Evolutionary conservation across 1,140 invertebrate genomes (phyloP), one percentile per base, ranked within the genome.

Genomic region (Batillaria attramentaria): DNA sequence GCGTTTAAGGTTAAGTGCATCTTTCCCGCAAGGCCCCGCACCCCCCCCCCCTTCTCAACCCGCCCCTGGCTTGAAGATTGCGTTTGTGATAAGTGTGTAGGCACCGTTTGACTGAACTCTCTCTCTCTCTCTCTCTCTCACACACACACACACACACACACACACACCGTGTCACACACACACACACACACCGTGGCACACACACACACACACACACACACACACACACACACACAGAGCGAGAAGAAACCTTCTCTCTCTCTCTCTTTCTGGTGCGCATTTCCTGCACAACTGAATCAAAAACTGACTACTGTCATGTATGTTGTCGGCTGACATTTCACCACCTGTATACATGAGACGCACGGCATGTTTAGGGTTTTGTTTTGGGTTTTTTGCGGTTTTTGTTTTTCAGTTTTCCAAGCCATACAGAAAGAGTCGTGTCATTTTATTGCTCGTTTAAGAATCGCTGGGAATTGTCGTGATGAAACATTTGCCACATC

Each of bases 51-150:
- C n/a, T n/a, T n/a, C n/a, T n/a, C n/a, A n/a, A n/a, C n/a, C n/a
- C n/a, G n/a, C n/a, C n/a, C n/a, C n/a, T n/a, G n/a, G n/a, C n/a
- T n/a, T n/a, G n/a, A n/a, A n/a, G n/a, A n/a, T n/a, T n/a, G n/a
- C n/a, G n/a, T n/a, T n/a, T n/a, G n/a, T n/a, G n/a, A n/a, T n/a
- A n/a, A n/a, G n/a, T 50, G 46, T 24, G 46, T 13, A 50, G 13
- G 18, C 37, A 16, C 4, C 20, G 28, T 35, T 35, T 68, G 28
- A 35, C 66, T 35, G 10, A n/a, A 35, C 66, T 41, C 8, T 68
- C 37, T 68, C 18, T 41, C 66, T 68, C 66, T 68, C 18, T 68
- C 66, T 68, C 66, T 68, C 18, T 68, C 41, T 46, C 41, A 16
- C n/a, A n/a, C 6, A 46, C 39, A 46, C 0, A 35, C 1, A 39